Evolutionary conservation across 2,797 vertebrate genomes (phyloP).

Genomic region (Champsocephalus gunnari): DNA sequence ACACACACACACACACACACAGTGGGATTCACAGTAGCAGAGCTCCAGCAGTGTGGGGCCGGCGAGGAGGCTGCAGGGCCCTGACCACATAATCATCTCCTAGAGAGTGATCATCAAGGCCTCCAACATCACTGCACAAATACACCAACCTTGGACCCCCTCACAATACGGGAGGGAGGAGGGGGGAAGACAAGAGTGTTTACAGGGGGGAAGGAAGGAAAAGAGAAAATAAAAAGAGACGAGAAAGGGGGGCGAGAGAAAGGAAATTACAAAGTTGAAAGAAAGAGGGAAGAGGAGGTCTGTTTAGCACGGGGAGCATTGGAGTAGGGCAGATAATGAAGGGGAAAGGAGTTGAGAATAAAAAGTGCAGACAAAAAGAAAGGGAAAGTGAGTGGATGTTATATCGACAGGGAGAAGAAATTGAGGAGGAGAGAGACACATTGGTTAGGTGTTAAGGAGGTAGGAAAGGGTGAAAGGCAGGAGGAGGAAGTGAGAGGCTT

Average conservation of each 20-base stretch:
- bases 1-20: slow-evolving; percentile 12
- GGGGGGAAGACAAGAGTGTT: slow-evolving; percentile 70
- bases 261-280: slow-evolving; percentile 66
- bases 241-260: slow-evolving; percentile 18
- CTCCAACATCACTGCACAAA: slow-evolving; percentile 79
- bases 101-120: slow-evolving; percentile 81
- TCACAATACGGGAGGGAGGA: slow-evolving; percentile 58
- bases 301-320: slow-evolving; percentile 24
- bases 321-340: slow-evolving; percentile 10
- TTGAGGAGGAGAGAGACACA: slow-evolving; percentile 34
- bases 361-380: slow-evolving; percentile 11
- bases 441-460: slow-evolving; percentile 27
- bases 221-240: slow-evolving; percentile 50
- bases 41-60: slow-evolving; percentile 74
- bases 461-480: slow-evolving; percentile 15
- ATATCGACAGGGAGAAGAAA: slow-evolving; percentile 25
- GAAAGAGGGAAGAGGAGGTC: slow-evolving; percentile 26
- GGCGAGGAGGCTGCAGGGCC: slow-evolving; percentile 72
- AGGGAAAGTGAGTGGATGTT: slow-evolving; percentile 9
- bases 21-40: slow-evolving; percentile 45
- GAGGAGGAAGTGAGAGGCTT: slow-evolving; percentile 20
- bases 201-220: slow-evolving; percentile 49
- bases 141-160: slow-evolving; percentile 73
- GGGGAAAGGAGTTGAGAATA: slow-evolving; percentile 11
- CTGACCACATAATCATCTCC: slow-evolving; percentile 84